These are phyloP conservation scores for Mormyrops boulengeri DNA, from an alignment of 2,797 vertebrate species.

Conservation along the genomic window DNA sequence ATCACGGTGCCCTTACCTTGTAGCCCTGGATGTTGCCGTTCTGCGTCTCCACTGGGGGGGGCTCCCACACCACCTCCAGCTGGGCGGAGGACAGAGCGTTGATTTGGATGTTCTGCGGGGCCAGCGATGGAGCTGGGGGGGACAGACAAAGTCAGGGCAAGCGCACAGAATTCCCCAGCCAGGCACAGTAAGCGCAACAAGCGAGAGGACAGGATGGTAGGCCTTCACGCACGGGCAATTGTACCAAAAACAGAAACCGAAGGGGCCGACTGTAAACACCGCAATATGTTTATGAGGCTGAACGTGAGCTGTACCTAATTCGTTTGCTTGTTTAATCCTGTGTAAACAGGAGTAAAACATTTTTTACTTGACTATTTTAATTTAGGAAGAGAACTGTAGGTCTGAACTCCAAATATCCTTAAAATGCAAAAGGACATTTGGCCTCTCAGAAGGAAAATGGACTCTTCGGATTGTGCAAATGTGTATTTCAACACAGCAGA, in stretches of 20 bases:
- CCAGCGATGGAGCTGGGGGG: constrained; percentile 76
- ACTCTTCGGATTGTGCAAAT: neutral
- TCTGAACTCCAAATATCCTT: neutral
- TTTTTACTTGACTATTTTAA: neutral
- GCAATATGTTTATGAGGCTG: neutral
- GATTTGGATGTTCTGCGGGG: constrained; percentile 80
- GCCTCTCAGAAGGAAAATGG: neutral
- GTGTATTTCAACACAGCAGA: neutral
- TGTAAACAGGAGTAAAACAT: neutral
- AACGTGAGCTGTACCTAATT: neutral
- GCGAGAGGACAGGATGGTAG: neutral
- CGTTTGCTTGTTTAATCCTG: neutral
- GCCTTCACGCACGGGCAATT: neutral
- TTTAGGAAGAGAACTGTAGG: neutral
- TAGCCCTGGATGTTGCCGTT: constrained; percentile 96
- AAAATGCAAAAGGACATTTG: neutral
- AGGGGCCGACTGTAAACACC: neutral
- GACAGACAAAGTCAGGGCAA: constrained; percentile 12
- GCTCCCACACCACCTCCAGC: constrained; percentile 87
- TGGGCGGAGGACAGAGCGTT: constrained; percentile 73
- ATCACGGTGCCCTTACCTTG: constrained; percentile 62
- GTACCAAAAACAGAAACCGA: neutral
- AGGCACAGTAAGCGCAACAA: neutral
- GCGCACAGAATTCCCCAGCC: neutral
- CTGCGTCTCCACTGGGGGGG: constrained; percentile 82